Base-by-base conservation (phyloP, 2,888 invertebrate genomes). In the Caenorhabditis sulstoni region DNA sequence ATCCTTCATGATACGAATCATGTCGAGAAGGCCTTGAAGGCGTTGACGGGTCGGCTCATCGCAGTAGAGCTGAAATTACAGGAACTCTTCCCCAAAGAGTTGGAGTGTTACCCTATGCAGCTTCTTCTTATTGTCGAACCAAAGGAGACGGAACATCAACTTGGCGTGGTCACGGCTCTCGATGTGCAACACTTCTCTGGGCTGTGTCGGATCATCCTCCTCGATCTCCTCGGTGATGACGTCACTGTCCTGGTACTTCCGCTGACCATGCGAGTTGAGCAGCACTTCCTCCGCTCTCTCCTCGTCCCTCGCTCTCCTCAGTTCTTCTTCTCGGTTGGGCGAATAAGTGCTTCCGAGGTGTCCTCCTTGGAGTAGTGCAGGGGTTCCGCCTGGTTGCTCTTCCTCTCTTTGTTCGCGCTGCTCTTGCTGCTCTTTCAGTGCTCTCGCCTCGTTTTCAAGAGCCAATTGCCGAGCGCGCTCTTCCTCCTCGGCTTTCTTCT, bases 121-220 rank as follows among this genome's bases (percentile, higher is more conserved):
- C 20, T 67, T 67, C 8, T 47, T 50, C 14, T 41, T 41, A 41
- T 67, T 67, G 11, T 67, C 58, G 20, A 67, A 67, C 67, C 67
- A 67, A 18, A 67, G 14, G 4, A 67, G 7, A 3, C 67, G 49
- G 41, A 67, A 67, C n/a, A 58, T 18, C 0, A 58, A 8, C 50
- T 67, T 67, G 3, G 49, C 39, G n/a, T 67, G 67, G 3, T 58
- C 16, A 2, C 22, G 16, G 11, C 35, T 16, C 1, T 53, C 16
- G 1, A 53, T 16, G 37, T 16, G 29, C 9, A 37, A 14, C 16
- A 9, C 1, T 11, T 53, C 53, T 9, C n/a, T 37, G 3, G 53
- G 53, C 37, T 52, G 29, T 8, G 12, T 41, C 41, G 41, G 41
- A 41, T 41, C 41, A 8, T 52, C 52, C 23, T 16, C 41, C n/a